phyloP scores from a whole-genome alignment of 2,888 invertebrate species.

The Macrosoma leucophasiata region DNA sequence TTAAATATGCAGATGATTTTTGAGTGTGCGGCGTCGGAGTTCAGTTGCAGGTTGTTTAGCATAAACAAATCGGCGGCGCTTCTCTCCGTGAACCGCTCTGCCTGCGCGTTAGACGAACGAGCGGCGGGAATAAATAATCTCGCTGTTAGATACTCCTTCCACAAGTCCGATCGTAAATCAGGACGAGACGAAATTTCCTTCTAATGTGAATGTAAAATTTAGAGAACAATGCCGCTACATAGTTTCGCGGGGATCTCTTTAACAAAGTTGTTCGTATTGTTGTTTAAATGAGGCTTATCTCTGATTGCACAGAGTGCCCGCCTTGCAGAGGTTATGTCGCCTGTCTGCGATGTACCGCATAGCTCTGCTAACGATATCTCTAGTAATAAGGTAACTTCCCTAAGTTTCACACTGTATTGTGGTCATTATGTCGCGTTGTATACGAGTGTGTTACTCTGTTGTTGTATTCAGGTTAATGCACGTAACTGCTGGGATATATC shows the following conservation, averaged over 20 bases:
- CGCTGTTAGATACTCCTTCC: constrained; percentile 51
- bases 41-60: constrained; percentile 55
- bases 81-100: constrained; percentile 27
- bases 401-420: too few relatives aligned
- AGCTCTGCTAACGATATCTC: constrained; percentile 22
- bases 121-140: constrained; percentile 56
- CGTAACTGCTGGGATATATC: too few relatives aligned
- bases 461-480: too few relatives aligned
- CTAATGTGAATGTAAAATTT: constrained; percentile 63
- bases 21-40: constrained; percentile 47
- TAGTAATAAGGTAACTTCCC: too few relatives aligned
- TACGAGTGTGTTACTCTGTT: too few relatives aligned
- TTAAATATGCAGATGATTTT: constrained; percentile 64
- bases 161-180: constrained; percentile 58
- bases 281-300: constrained; percentile 44
- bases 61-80: constrained; percentile 56
- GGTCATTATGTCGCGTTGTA: too few relatives aligned
- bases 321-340: constrained; percentile 18
- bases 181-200: constrained; percentile 54
- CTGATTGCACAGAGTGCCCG: constrained; percentile 33
- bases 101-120: constrained; percentile 43
- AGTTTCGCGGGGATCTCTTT: constrained; percentile 44
- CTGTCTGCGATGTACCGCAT: constrained; percentile 12
- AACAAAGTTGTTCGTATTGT: constrained; percentile 43
- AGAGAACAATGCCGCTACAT: constrained; percentile 48